phyloP scores from a whole-genome alignment of 1,140 invertebrate species.

The Drosophila tsacasi region DNA sequence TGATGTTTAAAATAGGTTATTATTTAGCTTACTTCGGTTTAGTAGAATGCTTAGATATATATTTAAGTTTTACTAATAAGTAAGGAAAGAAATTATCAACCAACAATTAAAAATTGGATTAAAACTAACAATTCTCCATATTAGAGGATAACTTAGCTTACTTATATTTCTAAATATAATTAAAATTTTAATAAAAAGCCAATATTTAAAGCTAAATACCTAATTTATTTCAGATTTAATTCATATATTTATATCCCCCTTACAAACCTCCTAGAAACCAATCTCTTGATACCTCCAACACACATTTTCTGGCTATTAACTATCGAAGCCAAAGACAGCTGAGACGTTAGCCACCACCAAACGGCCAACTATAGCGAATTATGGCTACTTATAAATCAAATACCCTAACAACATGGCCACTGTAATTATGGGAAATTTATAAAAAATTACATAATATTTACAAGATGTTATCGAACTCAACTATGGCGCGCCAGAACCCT shows the following conservation, averaged over 20 bases:
- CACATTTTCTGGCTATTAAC: slow-evolving; percentile 11
- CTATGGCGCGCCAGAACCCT: slow-evolving; percentile 40
- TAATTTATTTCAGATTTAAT: background rate
- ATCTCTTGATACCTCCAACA: too few species aligned
- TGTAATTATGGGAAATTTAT: slow-evolving; percentile 78
- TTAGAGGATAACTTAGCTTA: background rate
- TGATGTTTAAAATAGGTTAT: background rate
- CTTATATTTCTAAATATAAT: too few species aligned
- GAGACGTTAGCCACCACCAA: slow-evolving; percentile 37
- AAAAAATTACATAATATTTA: slow-evolving; percentile 83
- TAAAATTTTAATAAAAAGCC: background rate
- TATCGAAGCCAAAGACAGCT: slow-evolving; percentile 19
- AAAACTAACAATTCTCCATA: background rate
- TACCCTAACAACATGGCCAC: slow-evolving; percentile 66
- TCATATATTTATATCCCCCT: background rate
- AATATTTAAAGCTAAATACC: background rate
- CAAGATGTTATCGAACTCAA: slow-evolving; percentile 77
- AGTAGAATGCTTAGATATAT: background rate
- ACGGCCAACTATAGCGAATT: slow-evolving; percentile 55
- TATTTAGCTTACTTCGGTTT: background rate
- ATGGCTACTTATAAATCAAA: slow-evolving; percentile 77
- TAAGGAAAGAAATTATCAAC: background rate
- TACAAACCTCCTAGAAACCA: background rate
- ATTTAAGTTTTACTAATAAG: background rate
- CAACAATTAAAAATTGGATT: background rate